A percentile compares a stretch with the other conserved stretches of the same genome.
Conservation (phyloP, 2,888 invertebrate species). For the Drosophila macrothrix region DNA sequence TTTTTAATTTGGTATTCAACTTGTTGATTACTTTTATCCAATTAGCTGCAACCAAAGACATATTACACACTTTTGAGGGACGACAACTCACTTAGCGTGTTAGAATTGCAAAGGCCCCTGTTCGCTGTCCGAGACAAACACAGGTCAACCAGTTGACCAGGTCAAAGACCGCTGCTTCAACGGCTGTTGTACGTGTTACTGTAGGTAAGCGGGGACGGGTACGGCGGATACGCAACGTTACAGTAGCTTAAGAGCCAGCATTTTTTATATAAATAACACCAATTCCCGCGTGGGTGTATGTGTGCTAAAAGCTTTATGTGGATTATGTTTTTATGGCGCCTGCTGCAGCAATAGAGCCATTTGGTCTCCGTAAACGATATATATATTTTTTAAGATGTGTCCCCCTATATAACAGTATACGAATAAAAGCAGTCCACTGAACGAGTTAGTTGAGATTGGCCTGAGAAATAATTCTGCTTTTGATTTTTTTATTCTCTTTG, state of each 20-base stretch:
- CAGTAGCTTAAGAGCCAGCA: slow-evolving; percentile 43
- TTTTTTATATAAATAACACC: slow-evolving; percentile 39
- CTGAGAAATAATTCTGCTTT: slow-evolving; percentile 36
- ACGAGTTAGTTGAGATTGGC: slow-evolving; percentile 8
- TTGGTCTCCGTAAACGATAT: slow-evolving; percentile 28
- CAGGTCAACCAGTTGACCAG: slow-evolving; percentile 22
- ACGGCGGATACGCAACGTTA: slow-evolving; percentile 47
- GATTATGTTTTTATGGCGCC: slow-evolving; percentile 72
- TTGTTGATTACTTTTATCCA: slow-evolving; percentile 11
- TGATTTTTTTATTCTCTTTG: neutral
- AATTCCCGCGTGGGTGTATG: slow-evolving; percentile 21
- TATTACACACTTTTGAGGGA: neutral
- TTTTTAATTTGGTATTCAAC: neutral
- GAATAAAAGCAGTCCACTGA: slow-evolving; percentile 15
- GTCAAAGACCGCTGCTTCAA: slow-evolving; percentile 16
- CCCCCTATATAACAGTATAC: neutral
- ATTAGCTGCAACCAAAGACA: slow-evolving; percentile 16
- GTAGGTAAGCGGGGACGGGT: slow-evolving; percentile 16
- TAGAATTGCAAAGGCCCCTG: slow-evolving; percentile 36
- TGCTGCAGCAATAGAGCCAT: slow-evolving; percentile 42
- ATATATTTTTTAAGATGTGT: slow-evolving; percentile 15
- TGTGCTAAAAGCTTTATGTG: slow-evolving; percentile 67
- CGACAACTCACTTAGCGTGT: slow-evolving; percentile 9
- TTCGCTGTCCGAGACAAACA: neutral
- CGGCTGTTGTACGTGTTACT: slow-evolving; percentile 5